phyloP scores from a whole-genome alignment of 1,140 invertebrate genomes.

The Batillaria attramentaria region DNA sequence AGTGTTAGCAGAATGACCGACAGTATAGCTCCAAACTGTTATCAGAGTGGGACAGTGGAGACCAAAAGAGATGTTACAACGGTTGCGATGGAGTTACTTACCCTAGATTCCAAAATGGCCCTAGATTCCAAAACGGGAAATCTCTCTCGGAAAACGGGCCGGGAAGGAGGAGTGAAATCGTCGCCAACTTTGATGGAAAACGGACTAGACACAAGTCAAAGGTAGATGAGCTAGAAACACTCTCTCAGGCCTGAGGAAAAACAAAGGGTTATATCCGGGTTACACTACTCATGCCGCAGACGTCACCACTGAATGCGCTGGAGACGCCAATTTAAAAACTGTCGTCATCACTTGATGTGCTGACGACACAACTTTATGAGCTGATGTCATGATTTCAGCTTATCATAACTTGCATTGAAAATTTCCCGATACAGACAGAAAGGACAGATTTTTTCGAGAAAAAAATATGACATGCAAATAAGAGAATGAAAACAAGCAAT shows the following conservation, averaged over 20 bases:
- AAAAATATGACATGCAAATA: too few relatives aligned
- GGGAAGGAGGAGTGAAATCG: neutral
- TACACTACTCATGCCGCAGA: neutral
- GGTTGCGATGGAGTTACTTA: slow-evolving; percentile 18
- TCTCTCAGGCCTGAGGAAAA: neutral
- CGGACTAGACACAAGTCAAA: too few relatives aligned
- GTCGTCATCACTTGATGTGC: too few relatives aligned
- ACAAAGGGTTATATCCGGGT: neutral
- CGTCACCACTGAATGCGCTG: neutral
- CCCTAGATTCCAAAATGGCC: too few relatives aligned
- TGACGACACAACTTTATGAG: too few relatives aligned
- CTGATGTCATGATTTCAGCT: too few relatives aligned
- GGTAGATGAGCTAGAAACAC: slow-evolving; percentile 7
- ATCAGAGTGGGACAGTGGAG: neutral
- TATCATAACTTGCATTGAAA: slow-evolving; percentile 1
- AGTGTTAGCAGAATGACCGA: neutral
- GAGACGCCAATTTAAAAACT: neutral
- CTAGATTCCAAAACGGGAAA: slow-evolving; percentile 1
- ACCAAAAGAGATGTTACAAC: slow-evolving; percentile 5
- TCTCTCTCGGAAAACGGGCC: neutral
- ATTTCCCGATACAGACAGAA: neutral
- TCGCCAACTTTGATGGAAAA: too few relatives aligned
- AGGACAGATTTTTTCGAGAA: neutral
- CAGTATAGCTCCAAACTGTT: neutral
- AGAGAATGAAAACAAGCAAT: too few relatives aligned